Base-by-base conservation (phyloP, 2,113 vertebrate species). In the rabbit (Oryctolagus cuniculus) region DNA sequence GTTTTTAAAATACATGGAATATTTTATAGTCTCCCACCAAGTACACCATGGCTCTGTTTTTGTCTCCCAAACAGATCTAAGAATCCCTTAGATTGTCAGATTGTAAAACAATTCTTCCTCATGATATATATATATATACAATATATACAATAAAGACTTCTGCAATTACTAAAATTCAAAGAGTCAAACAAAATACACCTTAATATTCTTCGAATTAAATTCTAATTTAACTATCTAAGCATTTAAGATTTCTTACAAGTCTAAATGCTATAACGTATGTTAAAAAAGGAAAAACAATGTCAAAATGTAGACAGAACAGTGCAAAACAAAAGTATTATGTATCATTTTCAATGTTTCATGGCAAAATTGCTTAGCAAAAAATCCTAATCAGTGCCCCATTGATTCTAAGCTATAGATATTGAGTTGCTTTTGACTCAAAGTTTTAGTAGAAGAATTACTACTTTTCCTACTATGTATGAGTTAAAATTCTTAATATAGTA, bases 361-460 rank as follows among this genome's bases (percentile, higher is more conserved):
- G 22, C 83, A 74, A 96, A 93, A 85, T 85, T 51, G 95, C 89
- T 87, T 93, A 95, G 1, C 63, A 10, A 49, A 69, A 94, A 58
- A 74, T 73, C 53, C 19, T 92, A 82, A 87, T 73, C 67, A 64
- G 78, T n/a, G 27, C n/a, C 38, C 16, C 58, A 70, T 49, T 64
- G 84, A 67, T 89, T 9, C 3, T n/a, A 88, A 1, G 0, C 2
- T 49, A 74, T 0, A 87, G n/a, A 95, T 58, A 89, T n/a, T 51
- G 10, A 96, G 34, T 89, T 31, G 10, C 31, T 44, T 94, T 6
- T 31, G 21, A 81, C 12, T 11, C 13, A 16, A 66, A 8, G 8
- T 81, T 92, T 2, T 89, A 38, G 78, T 25, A 83, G 15, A n/a
- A 91, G 15, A 83, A 10, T 82, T n/a, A 17, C 21, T 70, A 34